Evolutionary conservation across 2,888 invertebrate genomes (phyloP).

Genomic region (Podabrus alpinus): DNA sequence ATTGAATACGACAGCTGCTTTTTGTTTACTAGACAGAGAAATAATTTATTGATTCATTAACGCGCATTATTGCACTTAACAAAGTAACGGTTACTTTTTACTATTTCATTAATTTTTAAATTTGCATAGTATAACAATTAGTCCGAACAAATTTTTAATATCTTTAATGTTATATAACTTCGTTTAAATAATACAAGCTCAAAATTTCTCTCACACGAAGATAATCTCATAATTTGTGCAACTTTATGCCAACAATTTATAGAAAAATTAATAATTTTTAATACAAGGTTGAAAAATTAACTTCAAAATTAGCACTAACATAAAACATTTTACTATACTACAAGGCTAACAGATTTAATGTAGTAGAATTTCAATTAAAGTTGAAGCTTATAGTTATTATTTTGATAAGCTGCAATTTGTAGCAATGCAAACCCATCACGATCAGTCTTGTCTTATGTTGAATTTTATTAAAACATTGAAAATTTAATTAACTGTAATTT

Average conservation of each 20-base stretch:
- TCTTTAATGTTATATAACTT: neutral
- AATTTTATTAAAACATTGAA: neutral
- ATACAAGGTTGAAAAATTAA: neutral
- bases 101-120: neutral
- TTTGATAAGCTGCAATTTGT: neutral
- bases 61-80: neutral
- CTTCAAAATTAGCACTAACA: neutral
- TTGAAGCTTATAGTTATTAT: neutral
- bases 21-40: neutral
- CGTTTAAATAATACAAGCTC: neutral
- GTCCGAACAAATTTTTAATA: neutral
- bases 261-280: neutral
- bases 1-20: neutral
- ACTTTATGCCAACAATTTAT: neutral
- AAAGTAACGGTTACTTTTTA: neutral
- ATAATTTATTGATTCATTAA: neutral
- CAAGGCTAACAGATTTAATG: neutral
- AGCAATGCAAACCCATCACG: neutral
- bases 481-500: neutral
- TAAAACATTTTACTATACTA: neutral
- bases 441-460: neutral
- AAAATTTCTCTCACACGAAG: neutral
- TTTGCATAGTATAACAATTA: neutral
- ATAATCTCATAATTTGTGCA: neutral
- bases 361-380: neutral